Evolutionary conservation across 92 coral and sea anemone genomes (phyloP).

Genomic region (Palythoa caribaeorum): DNA sequence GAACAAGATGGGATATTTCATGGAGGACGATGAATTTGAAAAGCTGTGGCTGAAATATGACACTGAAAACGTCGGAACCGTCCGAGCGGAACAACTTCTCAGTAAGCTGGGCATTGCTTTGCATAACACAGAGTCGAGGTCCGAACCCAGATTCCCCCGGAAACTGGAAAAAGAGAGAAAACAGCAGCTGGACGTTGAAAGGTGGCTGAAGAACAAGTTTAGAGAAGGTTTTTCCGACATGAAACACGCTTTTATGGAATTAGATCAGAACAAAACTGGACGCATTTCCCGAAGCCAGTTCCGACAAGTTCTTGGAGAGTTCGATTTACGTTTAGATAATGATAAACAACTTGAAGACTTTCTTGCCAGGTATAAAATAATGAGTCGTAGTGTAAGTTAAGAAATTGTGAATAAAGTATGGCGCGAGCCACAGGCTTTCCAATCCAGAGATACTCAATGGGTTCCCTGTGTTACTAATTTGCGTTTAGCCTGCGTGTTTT

Average conservation of each 20-base stretch:
- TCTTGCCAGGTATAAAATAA: conserved; percentile 79
- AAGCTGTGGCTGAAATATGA: conserved; percentile 99
- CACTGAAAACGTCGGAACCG: conserved; percentile 94
- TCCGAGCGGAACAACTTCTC: conserved; percentile 87
- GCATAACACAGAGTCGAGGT: conserved; percentile 70
- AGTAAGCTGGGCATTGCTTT: conserved; percentile 88
- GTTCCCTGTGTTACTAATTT: background rate
- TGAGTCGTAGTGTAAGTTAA: background rate
- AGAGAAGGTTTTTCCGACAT: conserved; percentile 97
- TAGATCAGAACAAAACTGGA: conserved; percentile 96
- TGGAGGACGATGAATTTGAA: conserved; percentile 97
- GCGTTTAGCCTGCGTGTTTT: no score
- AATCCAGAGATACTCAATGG: background rate
- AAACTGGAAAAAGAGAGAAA: conserved; percentile 91
- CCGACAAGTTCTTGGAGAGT: conserved; percentile 86
- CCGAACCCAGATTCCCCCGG: conserved; percentile 77
- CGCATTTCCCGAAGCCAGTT: conserved; percentile 87
- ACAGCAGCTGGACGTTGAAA: conserved; percentile 85
- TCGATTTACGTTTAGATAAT: conserved; percentile 78
- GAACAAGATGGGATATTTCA: conserved; percentile 94
- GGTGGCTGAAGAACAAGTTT: conserved; percentile 94
- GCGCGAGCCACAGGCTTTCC: background rate
- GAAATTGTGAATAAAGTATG: background rate
- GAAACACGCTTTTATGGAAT: conserved; percentile 96
- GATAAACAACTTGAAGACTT: conserved; percentile 96